Percentiles rank a stretch among this genome's conserved stretches.
phyloP scores from a whole-genome alignment of 2,888 invertebrate genomes.

The Arenicola marina region DNA sequence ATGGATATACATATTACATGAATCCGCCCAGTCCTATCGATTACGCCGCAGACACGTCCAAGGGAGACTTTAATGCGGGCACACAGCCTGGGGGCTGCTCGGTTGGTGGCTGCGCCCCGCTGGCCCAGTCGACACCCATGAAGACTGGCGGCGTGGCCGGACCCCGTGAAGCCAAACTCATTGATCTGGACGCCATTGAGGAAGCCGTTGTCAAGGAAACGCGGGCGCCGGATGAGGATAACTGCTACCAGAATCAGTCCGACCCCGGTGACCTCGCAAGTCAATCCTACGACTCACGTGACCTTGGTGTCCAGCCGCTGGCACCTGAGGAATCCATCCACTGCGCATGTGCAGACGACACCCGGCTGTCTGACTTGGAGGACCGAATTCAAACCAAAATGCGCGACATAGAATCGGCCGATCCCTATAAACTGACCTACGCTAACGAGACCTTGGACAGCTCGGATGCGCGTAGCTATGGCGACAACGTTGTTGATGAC shows the following conservation, averaged over 20 bases:
- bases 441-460: not conserved
- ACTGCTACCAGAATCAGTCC: not conserved
- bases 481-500: too few relatives aligned
- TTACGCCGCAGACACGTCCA: not conserved
- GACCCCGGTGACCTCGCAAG: not conserved
- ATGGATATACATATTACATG: slow-evolving; percentile 18
- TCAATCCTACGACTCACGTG: not conserved
- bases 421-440: slow-evolving; percentile 18
- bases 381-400: not conserved
- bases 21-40: slow-evolving; percentile 14
- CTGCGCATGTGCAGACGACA: not conserved
- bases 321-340: not conserved
- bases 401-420: not conserved
- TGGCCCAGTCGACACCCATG: slow-evolving; percentile 21
- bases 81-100: too few relatives aligned
- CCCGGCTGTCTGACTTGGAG: not conserved
- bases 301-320: slow-evolving; percentile 1
- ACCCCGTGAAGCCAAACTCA: too few relatives aligned
- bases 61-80: not conserved
- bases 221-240: not conserved
- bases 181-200: not conserved
- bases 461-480: not conserved
- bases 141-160: not conserved
- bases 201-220: not conserved
- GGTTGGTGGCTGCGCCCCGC: not conserved